Evolutionary conservation across 2,797 vertebrate species (phyloP).

Genomic region (Meriones psammophilus): DNA sequence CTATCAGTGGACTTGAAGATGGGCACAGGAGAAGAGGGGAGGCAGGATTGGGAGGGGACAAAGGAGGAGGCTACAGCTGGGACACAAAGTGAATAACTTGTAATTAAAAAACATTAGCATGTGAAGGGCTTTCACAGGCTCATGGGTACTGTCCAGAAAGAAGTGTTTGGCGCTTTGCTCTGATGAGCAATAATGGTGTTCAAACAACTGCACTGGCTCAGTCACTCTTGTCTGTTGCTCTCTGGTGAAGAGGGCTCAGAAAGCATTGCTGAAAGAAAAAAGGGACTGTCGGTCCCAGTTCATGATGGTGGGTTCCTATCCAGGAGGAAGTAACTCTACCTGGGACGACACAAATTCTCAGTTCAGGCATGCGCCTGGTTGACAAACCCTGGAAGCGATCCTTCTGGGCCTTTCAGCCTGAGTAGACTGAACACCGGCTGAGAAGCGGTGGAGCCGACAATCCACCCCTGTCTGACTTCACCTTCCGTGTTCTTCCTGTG

Average conservation of each 20-base stretch:
- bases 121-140: neutral
- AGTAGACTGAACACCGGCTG: neutral
- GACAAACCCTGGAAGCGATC: neutral
- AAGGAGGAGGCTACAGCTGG: no score
- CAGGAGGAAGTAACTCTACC: neutral
- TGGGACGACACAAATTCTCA: neutral
- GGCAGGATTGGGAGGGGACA: no score
- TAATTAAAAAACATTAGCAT: no score
- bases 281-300: neutral
- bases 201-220: neutral
- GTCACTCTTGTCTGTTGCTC: neutral
- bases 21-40: no score
- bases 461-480: no score
- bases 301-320: neutral
- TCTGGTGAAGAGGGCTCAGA: neutral
- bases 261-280: neutral
- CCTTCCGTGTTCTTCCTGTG: neutral
- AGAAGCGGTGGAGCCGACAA: neutral
- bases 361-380: neutral
- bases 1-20: no score
- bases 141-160: neutral
- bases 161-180: neutral
- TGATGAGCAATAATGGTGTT: neutral
- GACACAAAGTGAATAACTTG: no score
- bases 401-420: neutral